These are phyloP conservation scores for Glyphotaelius pellucidus DNA, from an alignment of 2,888 invertebrate genomes.

Conservation along the genomic window DNA sequence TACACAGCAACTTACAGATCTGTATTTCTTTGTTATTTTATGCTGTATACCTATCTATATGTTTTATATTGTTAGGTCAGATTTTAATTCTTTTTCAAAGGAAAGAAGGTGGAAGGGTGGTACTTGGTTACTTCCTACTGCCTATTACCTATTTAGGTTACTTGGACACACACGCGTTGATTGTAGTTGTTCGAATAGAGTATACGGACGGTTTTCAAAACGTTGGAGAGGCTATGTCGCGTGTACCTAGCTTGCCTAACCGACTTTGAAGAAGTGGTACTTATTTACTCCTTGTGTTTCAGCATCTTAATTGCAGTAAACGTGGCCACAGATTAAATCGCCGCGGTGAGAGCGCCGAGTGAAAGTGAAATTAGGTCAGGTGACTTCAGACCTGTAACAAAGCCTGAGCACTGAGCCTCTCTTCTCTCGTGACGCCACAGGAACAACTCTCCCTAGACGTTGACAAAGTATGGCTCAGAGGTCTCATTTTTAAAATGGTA, in stretches of 20 bases:
- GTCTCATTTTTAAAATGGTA: no score
- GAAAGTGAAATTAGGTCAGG: slow-evolving; percentile 61
- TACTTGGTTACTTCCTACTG: no score
- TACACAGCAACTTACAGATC: no score
- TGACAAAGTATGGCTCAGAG: no score
- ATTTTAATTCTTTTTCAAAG: no score
- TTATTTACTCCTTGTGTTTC: neutral
- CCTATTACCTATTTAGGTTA: no score
- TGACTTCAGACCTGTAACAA: slow-evolving; percentile 30
- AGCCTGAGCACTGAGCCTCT: neutral
- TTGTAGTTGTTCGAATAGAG: neutral
- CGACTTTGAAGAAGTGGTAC: neutral
- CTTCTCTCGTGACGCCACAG: neutral
- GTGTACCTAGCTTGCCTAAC: neutral
- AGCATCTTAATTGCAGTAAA: slow-evolving; percentile 15
- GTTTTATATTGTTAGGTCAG: no score
- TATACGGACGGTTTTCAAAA: neutral
- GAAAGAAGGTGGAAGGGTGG: no score
- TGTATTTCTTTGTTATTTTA: no score
- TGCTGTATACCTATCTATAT: no score
- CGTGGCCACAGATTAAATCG: slow-evolving; percentile 22
- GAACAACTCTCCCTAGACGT: no score
- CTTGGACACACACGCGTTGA: neutral
- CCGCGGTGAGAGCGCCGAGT: slow-evolving; percentile 21
- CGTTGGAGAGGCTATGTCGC: neutral